These are phyloP conservation scores for Polyploca ridens DNA, from an alignment of 2,888 invertebrate genomes.

Conservation along the genomic window DNA sequence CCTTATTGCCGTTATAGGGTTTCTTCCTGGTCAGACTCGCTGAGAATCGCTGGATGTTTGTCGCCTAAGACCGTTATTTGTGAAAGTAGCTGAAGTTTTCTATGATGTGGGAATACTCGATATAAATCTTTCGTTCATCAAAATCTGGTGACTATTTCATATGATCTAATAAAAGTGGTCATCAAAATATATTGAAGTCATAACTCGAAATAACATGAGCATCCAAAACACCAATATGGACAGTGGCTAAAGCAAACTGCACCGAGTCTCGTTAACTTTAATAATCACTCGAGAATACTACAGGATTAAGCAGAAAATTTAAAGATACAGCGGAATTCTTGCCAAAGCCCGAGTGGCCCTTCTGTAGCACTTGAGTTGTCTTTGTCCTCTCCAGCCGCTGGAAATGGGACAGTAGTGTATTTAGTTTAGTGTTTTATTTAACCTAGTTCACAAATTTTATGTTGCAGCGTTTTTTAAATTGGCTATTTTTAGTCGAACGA, in stretches of 20 bases:
- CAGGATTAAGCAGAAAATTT: conserved; percentile 73
- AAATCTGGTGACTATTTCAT: too few species aligned
- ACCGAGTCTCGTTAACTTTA: conserved; percentile 69
- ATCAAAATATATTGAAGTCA: too few species aligned
- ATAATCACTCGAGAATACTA: conserved; percentile 71
- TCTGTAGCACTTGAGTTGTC: conserved; percentile 44
- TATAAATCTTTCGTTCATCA: too few species aligned
- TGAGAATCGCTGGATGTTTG: too few species aligned
- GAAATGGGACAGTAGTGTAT: conserved; percentile 47
- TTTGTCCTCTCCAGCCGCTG: conserved; percentile 38
- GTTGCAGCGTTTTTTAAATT: conserved; percentile 10
- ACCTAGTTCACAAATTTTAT: conserved; percentile 33
- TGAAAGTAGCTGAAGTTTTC: too few species aligned
- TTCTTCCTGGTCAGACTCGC: too few species aligned
- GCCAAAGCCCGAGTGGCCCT: conserved; percentile 73
- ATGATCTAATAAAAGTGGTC: too few species aligned
- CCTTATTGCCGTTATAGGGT: too few species aligned
- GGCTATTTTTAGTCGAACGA: neutral
- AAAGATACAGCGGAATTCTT: conserved; percentile 79
- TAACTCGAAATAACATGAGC: too few species aligned
- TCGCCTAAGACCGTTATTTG: too few species aligned
- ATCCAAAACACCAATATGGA: conserved; percentile 22
- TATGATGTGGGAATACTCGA: too few species aligned
- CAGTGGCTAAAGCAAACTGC: conserved; percentile 29
- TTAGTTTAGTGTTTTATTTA: conserved; percentile 57